phyloP scores from a whole-genome alignment of 2,113 vertebrate species.

The Catagonus wagneri region DNA sequence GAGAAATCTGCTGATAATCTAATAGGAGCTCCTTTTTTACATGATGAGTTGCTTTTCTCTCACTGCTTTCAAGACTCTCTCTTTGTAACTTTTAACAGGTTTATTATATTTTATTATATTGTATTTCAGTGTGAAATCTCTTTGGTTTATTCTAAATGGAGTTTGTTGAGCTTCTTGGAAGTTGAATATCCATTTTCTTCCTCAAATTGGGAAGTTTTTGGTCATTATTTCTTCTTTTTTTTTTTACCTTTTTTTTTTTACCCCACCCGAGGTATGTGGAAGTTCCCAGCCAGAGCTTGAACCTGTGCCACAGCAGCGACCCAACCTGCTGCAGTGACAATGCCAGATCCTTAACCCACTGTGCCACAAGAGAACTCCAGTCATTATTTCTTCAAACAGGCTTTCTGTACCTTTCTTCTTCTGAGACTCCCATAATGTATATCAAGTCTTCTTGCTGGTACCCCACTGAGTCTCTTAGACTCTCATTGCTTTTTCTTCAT shows the following conservation, averaged over 20 bases:
- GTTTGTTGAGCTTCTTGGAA: not conserved
- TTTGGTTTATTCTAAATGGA: not conserved
- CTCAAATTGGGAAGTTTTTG: not conserved
- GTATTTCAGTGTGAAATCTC: not conserved
- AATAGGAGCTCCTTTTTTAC: not conserved
- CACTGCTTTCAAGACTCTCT: not conserved
- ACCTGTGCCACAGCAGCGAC: too few species aligned
- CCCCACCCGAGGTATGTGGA: too few species aligned
- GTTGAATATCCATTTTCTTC: not conserved
- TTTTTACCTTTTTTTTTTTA: too few species aligned
- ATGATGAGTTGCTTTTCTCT: not conserved
- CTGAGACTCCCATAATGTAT: not conserved
- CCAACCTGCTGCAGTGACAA: too few species aligned
- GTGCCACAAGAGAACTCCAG: too few species aligned
- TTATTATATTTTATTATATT: not conserved
- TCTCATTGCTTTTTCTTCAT: not conserved
- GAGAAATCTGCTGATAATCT: not conserved
- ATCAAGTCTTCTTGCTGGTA: not conserved
- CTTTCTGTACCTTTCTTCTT: not conserved
- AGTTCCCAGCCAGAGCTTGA: too few species aligned
- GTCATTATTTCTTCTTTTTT: not conserved
- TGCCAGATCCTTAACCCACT: too few species aligned
- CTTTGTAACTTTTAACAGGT: not conserved
- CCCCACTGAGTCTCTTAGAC: not conserved
- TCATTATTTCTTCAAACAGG: not conserved